Evolutionary conservation across 2,888 invertebrate genomes (phyloP).

Genomic region (Elysia crispata): DNA sequence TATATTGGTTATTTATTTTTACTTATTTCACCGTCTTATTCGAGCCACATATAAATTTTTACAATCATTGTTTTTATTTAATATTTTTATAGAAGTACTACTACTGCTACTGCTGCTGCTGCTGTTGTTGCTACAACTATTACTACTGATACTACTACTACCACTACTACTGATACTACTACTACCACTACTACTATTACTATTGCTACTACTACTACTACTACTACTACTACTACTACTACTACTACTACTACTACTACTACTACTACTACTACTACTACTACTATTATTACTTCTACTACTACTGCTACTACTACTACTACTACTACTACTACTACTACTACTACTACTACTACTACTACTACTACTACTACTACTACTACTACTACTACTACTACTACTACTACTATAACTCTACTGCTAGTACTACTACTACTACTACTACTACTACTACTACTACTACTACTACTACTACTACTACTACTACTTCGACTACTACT

Average conservation of each 20-base stretch:
- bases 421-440: conserved; percentile 41
- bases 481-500: no score
- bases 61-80: no score
- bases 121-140: background rate
- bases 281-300: no score
- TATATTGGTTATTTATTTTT: no score
- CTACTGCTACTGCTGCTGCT: background rate
- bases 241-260: conserved; percentile 34
- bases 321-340: conserved; percentile 33
- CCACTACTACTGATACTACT: no score
- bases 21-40: no score
- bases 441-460: conserved; percentile 40
- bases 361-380: conserved; percentile 39
- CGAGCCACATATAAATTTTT: no score
- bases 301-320: conserved; percentile 30
- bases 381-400: conserved; percentile 43
- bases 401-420: conserved; percentile 36
- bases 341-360: conserved; percentile 22
- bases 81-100: conserved; percentile 24
- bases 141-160: no score
- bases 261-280: conserved; percentile 34
- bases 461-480: conserved; percentile 42
- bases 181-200: conserved; percentile 22
- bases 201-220: conserved; percentile 39
- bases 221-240: conserved; percentile 33